A percentile compares a stretch with the other conserved stretches of the same genome.
phyloP scores from a whole-genome alignment of 2,113 vertebrate genomes.

The Passerina amoena region DNA sequence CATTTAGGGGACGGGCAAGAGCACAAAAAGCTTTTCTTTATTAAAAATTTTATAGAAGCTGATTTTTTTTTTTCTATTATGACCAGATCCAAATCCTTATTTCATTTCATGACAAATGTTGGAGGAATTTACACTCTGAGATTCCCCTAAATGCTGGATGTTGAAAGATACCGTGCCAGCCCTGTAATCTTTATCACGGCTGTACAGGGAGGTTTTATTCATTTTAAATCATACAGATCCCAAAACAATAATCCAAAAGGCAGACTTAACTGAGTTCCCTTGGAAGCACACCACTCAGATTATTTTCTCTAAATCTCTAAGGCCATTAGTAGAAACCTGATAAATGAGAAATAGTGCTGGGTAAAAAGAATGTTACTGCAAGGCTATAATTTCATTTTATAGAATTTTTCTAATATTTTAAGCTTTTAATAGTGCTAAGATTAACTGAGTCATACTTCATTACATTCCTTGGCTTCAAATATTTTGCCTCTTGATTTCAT shows the following conservation, averaged over 20 bases:
- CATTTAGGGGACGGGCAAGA: neutral
- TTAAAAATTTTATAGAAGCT: neutral
- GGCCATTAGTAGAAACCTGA: conserved; percentile 60
- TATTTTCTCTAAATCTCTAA: conserved; percentile 53
- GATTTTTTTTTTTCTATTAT: neutral
- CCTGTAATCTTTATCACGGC: conserved; percentile 16
- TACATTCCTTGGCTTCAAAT: conserved; percentile 14
- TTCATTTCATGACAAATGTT: neutral
- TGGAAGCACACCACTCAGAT: conserved; percentile 44
- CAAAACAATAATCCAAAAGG: conserved; percentile 62
- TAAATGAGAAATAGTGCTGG: conserved; percentile 53
- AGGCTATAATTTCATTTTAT: conserved; percentile 44
- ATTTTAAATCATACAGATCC: conserved; percentile 47
- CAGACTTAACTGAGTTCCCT: conserved; percentile 45
- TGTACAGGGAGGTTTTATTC: conserved; percentile 21
- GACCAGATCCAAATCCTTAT: neutral
- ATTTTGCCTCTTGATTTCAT: conserved; percentile 26
- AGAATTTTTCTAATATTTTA: conserved; percentile 59
- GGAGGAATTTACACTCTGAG: neutral
- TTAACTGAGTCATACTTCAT: conserved; percentile 52
- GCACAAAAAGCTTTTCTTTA: neutral
- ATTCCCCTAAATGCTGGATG: neutral
- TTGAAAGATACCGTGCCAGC: neutral
- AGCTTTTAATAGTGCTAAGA: conserved; percentile 51
- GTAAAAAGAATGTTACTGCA: conserved; percentile 29